These are phyloP conservation scores for Pelodiscus sinensis DNA, from an alignment of 2,113 vertebrate genomes.

Conservation along the genomic window DNA sequence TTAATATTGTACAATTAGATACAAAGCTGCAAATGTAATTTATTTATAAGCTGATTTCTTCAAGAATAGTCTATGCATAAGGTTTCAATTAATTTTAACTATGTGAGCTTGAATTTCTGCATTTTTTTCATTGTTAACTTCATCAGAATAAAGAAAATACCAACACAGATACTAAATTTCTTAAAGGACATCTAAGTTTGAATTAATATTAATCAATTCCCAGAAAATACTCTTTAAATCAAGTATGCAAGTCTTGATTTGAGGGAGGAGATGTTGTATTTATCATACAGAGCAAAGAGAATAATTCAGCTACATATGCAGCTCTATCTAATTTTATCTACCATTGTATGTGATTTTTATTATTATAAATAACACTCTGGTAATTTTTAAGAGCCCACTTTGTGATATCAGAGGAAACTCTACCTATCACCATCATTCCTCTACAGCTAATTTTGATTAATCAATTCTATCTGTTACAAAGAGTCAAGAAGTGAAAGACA, in stretches of 20 bases:
- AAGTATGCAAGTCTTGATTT: not conserved
- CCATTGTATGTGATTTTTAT: not conserved
- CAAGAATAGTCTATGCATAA: not conserved
- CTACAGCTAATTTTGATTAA: no score
- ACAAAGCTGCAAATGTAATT: not conserved
- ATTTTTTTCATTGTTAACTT: not conserved
- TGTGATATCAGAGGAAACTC: no score
- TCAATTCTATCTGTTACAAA: no score
- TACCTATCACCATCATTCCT: no score
- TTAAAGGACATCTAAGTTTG: not conserved
- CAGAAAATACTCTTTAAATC: not conserved
- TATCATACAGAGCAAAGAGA: fast-evolving
- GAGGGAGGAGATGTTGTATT: not conserved
- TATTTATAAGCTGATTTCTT: not conserved
- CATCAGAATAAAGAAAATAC: not conserved
- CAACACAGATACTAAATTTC: not conserved
- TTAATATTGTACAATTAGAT: not conserved
- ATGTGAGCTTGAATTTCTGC: not conserved
- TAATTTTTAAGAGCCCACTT: no score
- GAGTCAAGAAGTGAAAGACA: no score
- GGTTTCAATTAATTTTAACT: not conserved
- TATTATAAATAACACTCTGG: not conserved
- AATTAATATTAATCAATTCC: not conserved
- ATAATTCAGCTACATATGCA: not conserved
- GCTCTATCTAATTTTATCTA: not conserved